Conservation (phyloP, 2,888 invertebrate genomes). For the Pandemis corylana region DNA sequence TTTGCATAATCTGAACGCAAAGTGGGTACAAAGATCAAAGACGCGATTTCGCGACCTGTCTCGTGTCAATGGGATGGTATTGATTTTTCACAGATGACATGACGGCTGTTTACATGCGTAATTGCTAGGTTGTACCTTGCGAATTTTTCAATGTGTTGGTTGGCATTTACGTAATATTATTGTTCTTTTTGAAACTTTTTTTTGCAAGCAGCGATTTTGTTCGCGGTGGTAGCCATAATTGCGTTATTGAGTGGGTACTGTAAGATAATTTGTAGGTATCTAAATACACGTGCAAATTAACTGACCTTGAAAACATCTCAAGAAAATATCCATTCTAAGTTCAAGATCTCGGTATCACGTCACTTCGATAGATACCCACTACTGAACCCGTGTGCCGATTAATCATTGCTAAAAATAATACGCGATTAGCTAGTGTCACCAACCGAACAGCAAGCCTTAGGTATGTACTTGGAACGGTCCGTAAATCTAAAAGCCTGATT, state of each 20-base stretch:
- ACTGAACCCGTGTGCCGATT: slow-evolving; percentile 19
- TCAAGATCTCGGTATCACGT: neutral
- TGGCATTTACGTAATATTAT: neutral
- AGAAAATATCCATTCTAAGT: slow-evolving; percentile 10
- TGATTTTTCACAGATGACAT: slow-evolving; percentile 54
- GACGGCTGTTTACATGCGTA: slow-evolving; percentile 50
- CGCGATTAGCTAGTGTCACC: slow-evolving; percentile 33
- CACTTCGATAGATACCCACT: slow-evolving; percentile 23
- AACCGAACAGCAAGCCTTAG: slow-evolving; percentile 2
- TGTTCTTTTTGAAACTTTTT: neutral
- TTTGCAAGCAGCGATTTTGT: neutral
- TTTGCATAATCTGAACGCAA: slow-evolving; percentile 20
- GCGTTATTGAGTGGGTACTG: neutral
- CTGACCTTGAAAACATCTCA: neutral
- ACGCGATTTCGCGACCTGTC: slow-evolving; percentile 24
- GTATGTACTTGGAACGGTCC: neutral
- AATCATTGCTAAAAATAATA: slow-evolving; percentile 39
- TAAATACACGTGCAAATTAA: neutral
- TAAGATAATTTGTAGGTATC: neutral
- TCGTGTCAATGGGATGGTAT: slow-evolving; percentile 47
- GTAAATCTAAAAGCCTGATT: neutral
- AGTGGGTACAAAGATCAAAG: slow-evolving; percentile 29
- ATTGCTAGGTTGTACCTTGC: neutral
- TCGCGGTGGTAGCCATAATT: neutral
- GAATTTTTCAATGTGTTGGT: neutral